Evolutionary conservation across 2,888 invertebrate genomes (phyloP).

Genomic region (Mallateleia sp.): DNA sequence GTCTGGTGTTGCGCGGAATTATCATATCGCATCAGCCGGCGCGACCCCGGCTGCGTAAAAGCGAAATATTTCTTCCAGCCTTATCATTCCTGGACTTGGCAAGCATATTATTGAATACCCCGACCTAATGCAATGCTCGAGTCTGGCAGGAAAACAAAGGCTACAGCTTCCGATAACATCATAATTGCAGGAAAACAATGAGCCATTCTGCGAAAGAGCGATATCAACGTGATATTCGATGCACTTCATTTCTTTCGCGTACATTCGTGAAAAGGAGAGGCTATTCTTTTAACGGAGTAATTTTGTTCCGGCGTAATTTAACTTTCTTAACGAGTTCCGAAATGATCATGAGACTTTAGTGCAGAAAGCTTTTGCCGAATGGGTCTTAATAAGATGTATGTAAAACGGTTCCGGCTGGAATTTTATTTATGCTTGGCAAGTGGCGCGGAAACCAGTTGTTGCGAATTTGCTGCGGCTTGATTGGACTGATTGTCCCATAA

Average conservation of each 20-base stretch:
- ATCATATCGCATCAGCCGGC: slow-evolving; percentile 30
- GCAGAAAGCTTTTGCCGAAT: background rate
- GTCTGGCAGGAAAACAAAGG: slow-evolving; percentile 70
- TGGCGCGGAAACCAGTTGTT: background rate
- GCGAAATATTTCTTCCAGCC: slow-evolving; percentile 49
- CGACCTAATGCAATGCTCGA: slow-evolving; percentile 63
- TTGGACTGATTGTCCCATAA: background rate
- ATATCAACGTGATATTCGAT: slow-evolving; percentile 63
- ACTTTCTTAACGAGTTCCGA: slow-evolving; percentile 66
- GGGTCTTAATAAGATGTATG: slow-evolving; percentile 11
- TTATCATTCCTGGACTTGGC: slow-evolving; percentile 57
- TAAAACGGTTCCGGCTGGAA: background rate
- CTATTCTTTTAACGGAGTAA: slow-evolving; percentile 61
- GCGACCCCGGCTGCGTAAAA: slow-evolving; percentile 28
- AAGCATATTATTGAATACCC: slow-evolving; percentile 61
- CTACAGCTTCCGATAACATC: slow-evolving; percentile 63
- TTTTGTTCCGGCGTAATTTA: slow-evolving; percentile 56
- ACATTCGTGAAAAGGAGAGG: slow-evolving; percentile 50
- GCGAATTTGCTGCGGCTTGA: background rate
- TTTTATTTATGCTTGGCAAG: background rate
- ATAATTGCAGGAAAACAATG: slow-evolving; percentile 71
- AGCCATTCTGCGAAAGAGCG: slow-evolving; percentile 49
- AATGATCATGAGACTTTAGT: slow-evolving; percentile 51
- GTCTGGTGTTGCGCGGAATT: slow-evolving; percentile 28
- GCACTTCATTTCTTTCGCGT: slow-evolving; percentile 69